phyloP scores from a whole-genome alignment of 2,797 vertebrate genomes.

The Syngnathus acus region DNA sequence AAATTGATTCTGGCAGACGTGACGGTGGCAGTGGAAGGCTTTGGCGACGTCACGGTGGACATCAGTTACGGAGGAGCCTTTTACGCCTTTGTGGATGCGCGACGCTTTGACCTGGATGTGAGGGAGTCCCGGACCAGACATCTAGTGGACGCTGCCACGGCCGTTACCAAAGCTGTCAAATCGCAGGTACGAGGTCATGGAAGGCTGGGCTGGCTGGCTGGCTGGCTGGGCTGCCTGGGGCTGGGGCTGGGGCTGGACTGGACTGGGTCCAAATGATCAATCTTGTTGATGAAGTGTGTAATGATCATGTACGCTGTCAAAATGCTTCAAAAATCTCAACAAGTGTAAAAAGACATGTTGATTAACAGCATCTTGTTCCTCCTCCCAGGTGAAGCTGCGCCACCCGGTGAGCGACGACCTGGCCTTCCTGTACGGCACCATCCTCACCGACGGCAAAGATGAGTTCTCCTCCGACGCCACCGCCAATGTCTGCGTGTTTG shows the following conservation, averaged over 20 bases:
- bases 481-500: constrained; percentile 90
- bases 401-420: constrained; percentile 85
- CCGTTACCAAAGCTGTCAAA: constrained; percentile 80
- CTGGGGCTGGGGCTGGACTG: no score
- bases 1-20: constrained; percentile 65
- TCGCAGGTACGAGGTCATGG: constrained; percentile 68
- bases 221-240: no score
- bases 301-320: no score
- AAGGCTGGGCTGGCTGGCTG: no score
- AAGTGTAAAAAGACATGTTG: no score
- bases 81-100: constrained; percentile 80
- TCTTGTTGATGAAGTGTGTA: no score
- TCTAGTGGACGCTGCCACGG: constrained; percentile 76
- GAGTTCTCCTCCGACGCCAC: constrained; percentile 76
- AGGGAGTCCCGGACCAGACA: constrained; percentile 75
- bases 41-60: constrained; percentile 77
- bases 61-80: constrained; percentile 88
- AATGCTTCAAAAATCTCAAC: no score
- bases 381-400: constrained; percentile 77
- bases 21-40: constrained; percentile 68
- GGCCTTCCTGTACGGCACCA: constrained; percentile 91
- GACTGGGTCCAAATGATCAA: no score
- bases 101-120: constrained; percentile 80
- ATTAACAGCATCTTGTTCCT: no score
- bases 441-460: constrained; percentile 90